phyloP scores from a whole-genome alignment of 2,797 vertebrate genomes.

The Antennarius maculatus region DNA sequence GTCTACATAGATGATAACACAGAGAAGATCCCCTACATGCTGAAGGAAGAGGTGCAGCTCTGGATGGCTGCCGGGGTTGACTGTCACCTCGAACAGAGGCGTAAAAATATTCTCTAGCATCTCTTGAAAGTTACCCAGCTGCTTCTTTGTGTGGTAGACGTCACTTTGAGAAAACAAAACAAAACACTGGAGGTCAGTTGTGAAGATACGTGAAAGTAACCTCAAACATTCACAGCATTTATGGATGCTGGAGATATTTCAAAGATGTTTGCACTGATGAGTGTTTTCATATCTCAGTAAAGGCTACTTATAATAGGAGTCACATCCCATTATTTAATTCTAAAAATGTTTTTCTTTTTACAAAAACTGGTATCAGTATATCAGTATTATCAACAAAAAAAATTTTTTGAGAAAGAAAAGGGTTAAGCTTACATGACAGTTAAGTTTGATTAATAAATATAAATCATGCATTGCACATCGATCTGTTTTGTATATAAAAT shows the following conservation, averaged over 20 bases:
- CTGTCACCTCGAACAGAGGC: slow-evolving; percentile 92
- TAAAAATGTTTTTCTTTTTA: too few relatives aligned
- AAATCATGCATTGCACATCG: not conserved
- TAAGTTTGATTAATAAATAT: not conserved
- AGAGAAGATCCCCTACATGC: slow-evolving; percentile 76
- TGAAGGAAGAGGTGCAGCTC: slow-evolving; percentile 95
- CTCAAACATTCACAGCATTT: too few relatives aligned
- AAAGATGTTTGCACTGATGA: too few relatives aligned
- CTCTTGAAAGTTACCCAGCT: slow-evolving; percentile 94
- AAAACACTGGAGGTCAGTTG: not conserved
- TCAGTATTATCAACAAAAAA: too few relatives aligned
- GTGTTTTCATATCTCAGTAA: too few relatives aligned
- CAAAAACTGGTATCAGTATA: too few relatives aligned
- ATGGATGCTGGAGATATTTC: too few relatives aligned
- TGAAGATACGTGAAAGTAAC: not conserved
- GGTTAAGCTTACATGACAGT: too few relatives aligned
- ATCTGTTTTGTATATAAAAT: too few relatives aligned
- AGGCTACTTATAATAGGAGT: too few relatives aligned
- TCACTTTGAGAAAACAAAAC: slow-evolving; percentile 78
- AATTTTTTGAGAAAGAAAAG: too few relatives aligned
- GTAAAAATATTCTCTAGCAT: slow-evolving; percentile 96
- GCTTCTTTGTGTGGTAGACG: slow-evolving; percentile 92
- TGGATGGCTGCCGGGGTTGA: slow-evolving; percentile 90
- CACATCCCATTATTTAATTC: too few relatives aligned
- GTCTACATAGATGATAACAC: not conserved